Conservation (phyloP, 2,113 vertebrate species). For the Tympanuchus pallidicinctus region DNA sequence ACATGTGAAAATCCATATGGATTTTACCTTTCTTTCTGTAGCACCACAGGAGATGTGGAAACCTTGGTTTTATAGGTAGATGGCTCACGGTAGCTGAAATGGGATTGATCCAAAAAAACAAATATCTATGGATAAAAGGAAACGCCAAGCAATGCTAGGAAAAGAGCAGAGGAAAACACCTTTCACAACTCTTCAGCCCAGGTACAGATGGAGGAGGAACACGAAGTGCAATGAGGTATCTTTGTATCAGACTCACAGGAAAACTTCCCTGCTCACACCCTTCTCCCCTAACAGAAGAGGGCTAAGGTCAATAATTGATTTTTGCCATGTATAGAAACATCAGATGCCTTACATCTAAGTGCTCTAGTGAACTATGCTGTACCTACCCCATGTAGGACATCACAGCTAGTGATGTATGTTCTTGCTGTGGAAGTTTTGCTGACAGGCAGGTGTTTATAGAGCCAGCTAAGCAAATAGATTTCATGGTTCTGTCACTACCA, state of each 20-base stretch:
- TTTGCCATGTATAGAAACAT: neutral
- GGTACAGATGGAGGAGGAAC: neutral
- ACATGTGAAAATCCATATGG: neutral
- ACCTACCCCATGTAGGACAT: neutral
- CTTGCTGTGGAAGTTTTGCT: neutral
- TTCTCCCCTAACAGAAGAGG: neutral
- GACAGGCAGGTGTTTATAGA: neutral
- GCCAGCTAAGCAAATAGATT: neutral
- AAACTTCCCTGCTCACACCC: neutral
- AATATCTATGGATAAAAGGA: neutral
- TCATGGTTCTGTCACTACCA: neutral
- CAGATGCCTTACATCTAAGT: neutral
- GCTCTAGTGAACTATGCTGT: neutral
- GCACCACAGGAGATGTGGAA: neutral
- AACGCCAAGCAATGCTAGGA: neutral
- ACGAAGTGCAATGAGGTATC: neutral
- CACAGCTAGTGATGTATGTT: neutral
- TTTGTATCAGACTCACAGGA: neutral
- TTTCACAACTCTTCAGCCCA: neutral
- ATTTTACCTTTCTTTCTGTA: neutral
- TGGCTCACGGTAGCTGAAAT: neutral
- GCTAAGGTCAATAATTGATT: neutral
- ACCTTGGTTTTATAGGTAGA: accelerated
- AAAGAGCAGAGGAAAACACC: neutral
- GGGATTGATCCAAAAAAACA: neutral